Evolutionary conservation across 2,797 vertebrate species (phyloP), one percentile per base, ranked within the genome.

Genomic region (Poeciliopsis presidionis): DNA sequence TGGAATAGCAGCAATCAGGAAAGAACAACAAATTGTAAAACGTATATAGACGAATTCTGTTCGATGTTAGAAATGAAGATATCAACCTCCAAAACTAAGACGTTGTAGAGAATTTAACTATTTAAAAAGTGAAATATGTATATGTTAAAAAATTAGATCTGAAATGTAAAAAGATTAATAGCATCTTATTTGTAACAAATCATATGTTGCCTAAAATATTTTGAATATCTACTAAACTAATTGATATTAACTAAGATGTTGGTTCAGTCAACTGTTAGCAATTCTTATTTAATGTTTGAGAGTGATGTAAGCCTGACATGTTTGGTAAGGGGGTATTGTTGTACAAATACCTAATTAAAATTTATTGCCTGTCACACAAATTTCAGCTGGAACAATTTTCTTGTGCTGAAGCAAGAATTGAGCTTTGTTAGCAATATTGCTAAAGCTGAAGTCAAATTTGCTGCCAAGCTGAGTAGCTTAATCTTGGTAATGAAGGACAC

Each of bases 1-100:
- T 84, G 79, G 47, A 85, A 93, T 85, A 93, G 89, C 90, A 91
- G 84, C 59, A 82, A 91, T 89, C 81, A 77, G 63, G 77, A 73
- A 33, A 75, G 65, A 79, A 67, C 79, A 90, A 88, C 75, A 20
- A 33, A 55, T 11, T 13, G 1, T 36, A 46, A 75, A 81, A 88
- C 84, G 72, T 85, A 73, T 74, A 90, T 90, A 91, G 89, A 91
- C 49, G 71, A 83, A 53, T 14, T 39, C 20, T 43, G 39, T n/a
- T 69, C 12, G n/a, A n/a, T n/a, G 39, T n/a, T 43, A n/a, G 41
- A 43, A 69, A 69, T 69, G 22, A 25, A n/a, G 11, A n/a, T 41
- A 4, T 39, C 36, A 67, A 41, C 13, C 30, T 3, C 14, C 2
- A 33, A 67, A 67, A 41, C 7, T 25, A 67, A n/a, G 36, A 67